Base-by-base conservation (phyloP, 1,140 invertebrate genomes). In the Diplogasteroides magnus region DNA sequence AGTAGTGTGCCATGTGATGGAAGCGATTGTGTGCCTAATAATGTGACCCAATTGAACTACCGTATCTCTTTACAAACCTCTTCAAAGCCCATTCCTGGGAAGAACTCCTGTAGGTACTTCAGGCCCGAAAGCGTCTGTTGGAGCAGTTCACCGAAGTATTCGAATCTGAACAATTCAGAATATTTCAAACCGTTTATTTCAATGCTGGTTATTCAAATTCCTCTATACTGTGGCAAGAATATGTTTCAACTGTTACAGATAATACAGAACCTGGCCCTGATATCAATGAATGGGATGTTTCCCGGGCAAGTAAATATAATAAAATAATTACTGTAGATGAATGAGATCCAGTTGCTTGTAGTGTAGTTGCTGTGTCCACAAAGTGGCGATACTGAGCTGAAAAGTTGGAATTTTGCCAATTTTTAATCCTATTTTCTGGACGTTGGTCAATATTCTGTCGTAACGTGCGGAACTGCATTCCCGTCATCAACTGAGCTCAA, bases 131-230 rank as follows among this genome's bases (percentile, higher is more conserved):
- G 67, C 2, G 79, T 83, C 59, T 82, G 80, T 62, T 82, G 81
- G 59, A 82, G 61, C 6, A 82, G 58, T 55, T 82, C 80, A 1
- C 81, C 80, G 68, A 82, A 82, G 71, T 82, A 82, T 63, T 82
- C 80, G 65, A 82, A 82, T 71, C 59, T 72, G 19, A 28, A 70
- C 28, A 23, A 61, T 61, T 19, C 13, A 19, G 58, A 57, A 11
- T 66, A 60, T 64, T 61, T 0, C n/a, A n/a, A n/a, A n/a, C n/a
- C n/a, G n/a, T n/a, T n/a, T n/a, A n/a, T n/a, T n/a, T n/a, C n/a
- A n/a, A n/a, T n/a, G n/a, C n/a, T n/a, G n/a, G n/a, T n/a, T n/a
- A n/a, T n/a, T n/a, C n/a, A n/a, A n/a, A 11, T 48, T 48, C 37
- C 37, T 6, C 37, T 48, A 48, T 48, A 19, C 19, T 48, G 37